phyloP scores from a whole-genome alignment of 2,113 vertebrate genomes.

The Uropsilus gracilis region DNA sequence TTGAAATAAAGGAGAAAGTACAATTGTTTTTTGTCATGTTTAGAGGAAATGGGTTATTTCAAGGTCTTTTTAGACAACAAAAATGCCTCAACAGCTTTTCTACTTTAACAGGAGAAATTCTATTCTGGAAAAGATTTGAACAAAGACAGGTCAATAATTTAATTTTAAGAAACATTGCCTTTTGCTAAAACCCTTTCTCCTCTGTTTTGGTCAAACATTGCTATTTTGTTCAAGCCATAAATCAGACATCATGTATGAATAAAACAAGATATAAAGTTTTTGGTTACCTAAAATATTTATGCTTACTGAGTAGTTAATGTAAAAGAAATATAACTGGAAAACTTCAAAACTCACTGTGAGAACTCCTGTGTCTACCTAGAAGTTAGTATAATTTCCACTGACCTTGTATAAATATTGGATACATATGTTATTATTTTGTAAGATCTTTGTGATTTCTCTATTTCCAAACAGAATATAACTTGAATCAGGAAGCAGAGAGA shows the following conservation, averaged over 20 bases:
- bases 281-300: conserved; percentile 1
- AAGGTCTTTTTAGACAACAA: conserved; percentile 13
- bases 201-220: conserved; percentile 1
- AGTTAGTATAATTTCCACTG: not conserved
- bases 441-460: not conserved
- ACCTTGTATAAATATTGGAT: not conserved
- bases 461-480: not conserved
- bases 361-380: not conserved
- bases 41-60: conserved; percentile 50
- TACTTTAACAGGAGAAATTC: conserved; percentile 34
- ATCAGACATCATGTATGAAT: not conserved
- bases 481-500: not conserved
- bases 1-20: conserved; percentile 12
- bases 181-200: conserved; percentile 30
- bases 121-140: conserved; percentile 12
- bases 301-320: not conserved
- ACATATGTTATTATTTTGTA: not conserved
- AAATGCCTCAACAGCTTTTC: conserved; percentile 8
- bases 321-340: not conserved
- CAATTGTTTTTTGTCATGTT: not conserved
- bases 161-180: conserved; percentile 49
- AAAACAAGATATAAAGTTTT: conserved; percentile 1
- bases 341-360: not conserved
- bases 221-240: conserved; percentile 18
- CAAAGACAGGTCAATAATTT: conserved; percentile 50